Conservation (phyloP, 2,797 vertebrate genomes). For the Prionace glauca region DNA sequence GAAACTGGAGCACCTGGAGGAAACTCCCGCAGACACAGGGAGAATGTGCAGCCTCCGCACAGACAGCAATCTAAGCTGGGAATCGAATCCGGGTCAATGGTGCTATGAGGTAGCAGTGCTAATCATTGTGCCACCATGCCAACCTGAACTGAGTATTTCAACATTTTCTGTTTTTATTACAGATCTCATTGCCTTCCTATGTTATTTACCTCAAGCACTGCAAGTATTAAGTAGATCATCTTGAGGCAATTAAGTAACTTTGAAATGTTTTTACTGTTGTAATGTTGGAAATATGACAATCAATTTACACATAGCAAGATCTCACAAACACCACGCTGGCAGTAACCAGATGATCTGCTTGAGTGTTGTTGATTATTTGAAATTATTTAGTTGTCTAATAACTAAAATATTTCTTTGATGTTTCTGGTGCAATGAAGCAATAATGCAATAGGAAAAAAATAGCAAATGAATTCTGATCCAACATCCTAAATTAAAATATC, state of each 20-base stretch:
- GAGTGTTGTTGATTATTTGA: not conserved
- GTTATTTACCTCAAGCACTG: not conserved
- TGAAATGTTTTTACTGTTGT: not conserved
- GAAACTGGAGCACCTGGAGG: no score
- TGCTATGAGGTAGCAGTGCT: no score
- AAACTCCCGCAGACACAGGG: no score
- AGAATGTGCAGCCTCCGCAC: no score
- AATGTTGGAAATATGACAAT: not conserved
- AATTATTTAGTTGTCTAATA: not conserved
- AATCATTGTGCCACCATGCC: no score
- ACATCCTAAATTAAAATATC: not conserved
- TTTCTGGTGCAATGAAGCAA: not conserved
- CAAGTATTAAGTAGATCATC: not conserved
- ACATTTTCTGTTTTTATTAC: not conserved
- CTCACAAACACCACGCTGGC: not conserved
- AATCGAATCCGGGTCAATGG: no score
- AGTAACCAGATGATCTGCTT: not conserved
- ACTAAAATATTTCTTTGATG: not conserved
- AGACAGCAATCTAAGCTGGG: no score
- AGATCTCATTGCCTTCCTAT: not conserved
- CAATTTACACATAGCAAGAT: not conserved
- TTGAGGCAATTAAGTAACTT: not conserved
- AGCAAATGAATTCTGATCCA: not conserved
- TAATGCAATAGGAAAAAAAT: not conserved
- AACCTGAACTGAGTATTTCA: not conserved